These are phyloP conservation scores for Bradypodion ventrale DNA, from an alignment of 2,797 vertebrate species.

Conservation along the genomic window DNA sequence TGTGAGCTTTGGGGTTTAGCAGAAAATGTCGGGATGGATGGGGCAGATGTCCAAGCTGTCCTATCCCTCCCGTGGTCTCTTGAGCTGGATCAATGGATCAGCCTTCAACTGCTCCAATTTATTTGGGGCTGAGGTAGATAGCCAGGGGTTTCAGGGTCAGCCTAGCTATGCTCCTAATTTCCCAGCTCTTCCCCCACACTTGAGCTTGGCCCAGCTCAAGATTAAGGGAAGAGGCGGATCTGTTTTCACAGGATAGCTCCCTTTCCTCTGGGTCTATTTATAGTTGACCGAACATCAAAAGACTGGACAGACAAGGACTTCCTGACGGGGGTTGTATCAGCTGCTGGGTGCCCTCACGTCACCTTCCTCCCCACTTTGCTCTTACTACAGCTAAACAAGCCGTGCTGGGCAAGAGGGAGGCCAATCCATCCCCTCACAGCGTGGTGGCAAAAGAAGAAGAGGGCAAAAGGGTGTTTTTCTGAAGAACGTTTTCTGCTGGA, in stretches of 20 bases:
- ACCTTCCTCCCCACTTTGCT: neutral
- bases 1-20: neutral
- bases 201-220: too few species aligned
- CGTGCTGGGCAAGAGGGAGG: neutral
- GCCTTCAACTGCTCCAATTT: neutral
- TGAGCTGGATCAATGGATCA: neutral
- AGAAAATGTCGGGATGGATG: neutral
- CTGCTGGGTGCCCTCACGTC: conserved; percentile 5
- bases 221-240: neutral
- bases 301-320: conserved; percentile 17
- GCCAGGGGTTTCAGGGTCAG: too few species aligned
- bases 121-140: neutral
- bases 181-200: too few species aligned
- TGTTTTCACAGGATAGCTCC: neutral
- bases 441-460: neutral
- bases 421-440: neutral
- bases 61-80: too few species aligned
- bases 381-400: neutral
- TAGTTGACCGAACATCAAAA: conserved; percentile 27
- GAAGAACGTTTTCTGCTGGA: too few species aligned
- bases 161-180: neutral
- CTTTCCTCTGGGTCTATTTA: conserved; percentile 37
- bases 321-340: conserved; percentile 10
- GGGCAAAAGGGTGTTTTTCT: too few species aligned
- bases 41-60: too few species aligned